Evolutionary conservation across 2,113 vertebrate species (phyloP).

Genomic region (Daphoenositta chrysoptera): DNA sequence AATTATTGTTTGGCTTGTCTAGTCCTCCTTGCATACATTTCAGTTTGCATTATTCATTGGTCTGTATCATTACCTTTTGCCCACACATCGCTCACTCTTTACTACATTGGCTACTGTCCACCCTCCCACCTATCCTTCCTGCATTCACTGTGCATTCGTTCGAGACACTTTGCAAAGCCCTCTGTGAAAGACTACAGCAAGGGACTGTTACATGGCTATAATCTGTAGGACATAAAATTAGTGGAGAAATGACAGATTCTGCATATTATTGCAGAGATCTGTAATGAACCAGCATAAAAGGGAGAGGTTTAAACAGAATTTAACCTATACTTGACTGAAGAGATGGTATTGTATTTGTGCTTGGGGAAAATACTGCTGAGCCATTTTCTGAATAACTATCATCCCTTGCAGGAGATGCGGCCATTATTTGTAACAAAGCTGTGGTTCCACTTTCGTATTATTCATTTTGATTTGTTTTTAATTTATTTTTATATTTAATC

Average conservation of each 20-base stretch:
- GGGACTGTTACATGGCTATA: neutral
- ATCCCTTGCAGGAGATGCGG: neutral
- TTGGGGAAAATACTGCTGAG: neutral
- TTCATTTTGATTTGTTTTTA: neutral
- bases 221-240: neutral
- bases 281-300: neutral
- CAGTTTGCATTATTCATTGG: constrained; percentile 14
- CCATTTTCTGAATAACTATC: neutral
- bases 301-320: neutral
- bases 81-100: neutral
- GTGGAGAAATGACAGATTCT: neutral
- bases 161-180: neutral
- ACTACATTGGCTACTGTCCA: neutral
- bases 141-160: neutral
- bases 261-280: neutral
- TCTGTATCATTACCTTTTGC: neutral
- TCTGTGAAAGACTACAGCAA: neutral
- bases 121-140: neutral
- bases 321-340: neutral
- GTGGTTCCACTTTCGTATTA: neutral
- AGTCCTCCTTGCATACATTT: neutral
- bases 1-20: constrained; percentile 1
- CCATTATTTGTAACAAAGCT: neutral
- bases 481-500: neutral
- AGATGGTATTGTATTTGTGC: neutral